These are phyloP conservation scores for Frankliniella fusca DNA, from an alignment of 2,888 invertebrate genomes.

Conservation along the genomic window DNA sequence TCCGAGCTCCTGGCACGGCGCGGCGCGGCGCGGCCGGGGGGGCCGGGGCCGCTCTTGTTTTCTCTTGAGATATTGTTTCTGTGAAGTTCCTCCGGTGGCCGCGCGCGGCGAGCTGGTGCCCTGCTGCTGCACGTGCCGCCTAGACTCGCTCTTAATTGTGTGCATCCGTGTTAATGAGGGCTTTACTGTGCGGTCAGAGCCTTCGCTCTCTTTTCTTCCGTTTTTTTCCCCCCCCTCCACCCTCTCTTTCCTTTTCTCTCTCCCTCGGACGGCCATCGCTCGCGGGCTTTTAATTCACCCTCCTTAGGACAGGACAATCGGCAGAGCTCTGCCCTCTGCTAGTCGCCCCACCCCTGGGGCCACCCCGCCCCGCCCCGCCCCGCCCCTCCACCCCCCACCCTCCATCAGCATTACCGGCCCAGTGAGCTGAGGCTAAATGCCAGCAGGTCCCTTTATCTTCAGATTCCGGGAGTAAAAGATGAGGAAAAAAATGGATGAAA, in stretches of 20 bases:
- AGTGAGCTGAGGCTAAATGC: not conserved
- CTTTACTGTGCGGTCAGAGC: not conserved
- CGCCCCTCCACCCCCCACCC: too few relatives aligned
- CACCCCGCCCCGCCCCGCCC: not conserved
- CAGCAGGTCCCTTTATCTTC: slow-evolving; percentile 16
- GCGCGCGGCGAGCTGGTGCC: too few relatives aligned
- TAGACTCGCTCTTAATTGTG: not conserved
- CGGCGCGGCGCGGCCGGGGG: too few relatives aligned
- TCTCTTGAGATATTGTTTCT: too few relatives aligned
- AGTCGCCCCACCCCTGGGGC: not conserved
- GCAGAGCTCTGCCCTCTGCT: not conserved
- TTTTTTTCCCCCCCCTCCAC: too few relatives aligned
- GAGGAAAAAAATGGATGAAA: not conserved
- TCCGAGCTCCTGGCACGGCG: too few relatives aligned
- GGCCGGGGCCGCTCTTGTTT: too few relatives aligned
- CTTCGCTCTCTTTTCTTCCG: not conserved
- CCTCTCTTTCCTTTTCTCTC: too few relatives aligned
- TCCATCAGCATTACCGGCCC: not conserved
- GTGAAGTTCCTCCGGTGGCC: too few relatives aligned
- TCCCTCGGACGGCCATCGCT: not conserved
- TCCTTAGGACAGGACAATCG: not conserved
- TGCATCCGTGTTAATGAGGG: slow-evolving; percentile 3
- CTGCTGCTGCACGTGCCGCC: too few relatives aligned
- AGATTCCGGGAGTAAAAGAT: not conserved
- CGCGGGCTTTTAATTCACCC: slow-evolving; percentile 4